Evolutionary conservation across 2,888 invertebrate genomes (phyloP), one percentile per base, ranked within the genome.

Genomic region (Cosmopolites sordidus): DNA sequence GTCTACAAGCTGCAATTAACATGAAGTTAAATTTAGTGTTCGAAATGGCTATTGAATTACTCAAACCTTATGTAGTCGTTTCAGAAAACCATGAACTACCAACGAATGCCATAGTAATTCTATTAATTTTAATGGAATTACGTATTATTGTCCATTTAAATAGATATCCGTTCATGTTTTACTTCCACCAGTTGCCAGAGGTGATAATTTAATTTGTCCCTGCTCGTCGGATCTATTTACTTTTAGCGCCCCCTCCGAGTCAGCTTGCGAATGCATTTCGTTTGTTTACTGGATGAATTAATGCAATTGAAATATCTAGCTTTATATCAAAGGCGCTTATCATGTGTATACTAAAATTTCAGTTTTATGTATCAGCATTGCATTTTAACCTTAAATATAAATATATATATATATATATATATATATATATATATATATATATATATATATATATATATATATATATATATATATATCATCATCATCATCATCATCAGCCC

Each of bases 41-140:
- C 33, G 33, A 12, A 11, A 33, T 12, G 33, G 33, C 33, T 12
- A 33, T 33, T 9, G 12, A 33, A 33, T 33, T 33, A 33, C 33
- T 5, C 38, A 39, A 46, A 16, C 46, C 46, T 46, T 46, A 39
- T 14, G 15, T 9, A 9, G 18, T 22, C 18, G 22, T 39, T 39
- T 22, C 27, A 27, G 46, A 39, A 46, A 39, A 46, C 46, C 39
- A 46, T 33, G 33, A 33, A 33, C 33, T 33, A 33, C 33, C 11
- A 33, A 33, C 33, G 33, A 46, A 22, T 9, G 39, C 39, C 11
- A 16, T 1, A 46, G 16, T 56, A 56, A 56, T 51, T 48, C 56
- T 40, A 56, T 56, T 56, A 56, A 41, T 45, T 43, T 40, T 56
- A 56, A 56, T 56, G 51, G 51, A 40, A 51, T 56, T 56, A 56